Conservation (phyloP, 2,888 invertebrate species). For the Luperina nickerlii region DNA sequence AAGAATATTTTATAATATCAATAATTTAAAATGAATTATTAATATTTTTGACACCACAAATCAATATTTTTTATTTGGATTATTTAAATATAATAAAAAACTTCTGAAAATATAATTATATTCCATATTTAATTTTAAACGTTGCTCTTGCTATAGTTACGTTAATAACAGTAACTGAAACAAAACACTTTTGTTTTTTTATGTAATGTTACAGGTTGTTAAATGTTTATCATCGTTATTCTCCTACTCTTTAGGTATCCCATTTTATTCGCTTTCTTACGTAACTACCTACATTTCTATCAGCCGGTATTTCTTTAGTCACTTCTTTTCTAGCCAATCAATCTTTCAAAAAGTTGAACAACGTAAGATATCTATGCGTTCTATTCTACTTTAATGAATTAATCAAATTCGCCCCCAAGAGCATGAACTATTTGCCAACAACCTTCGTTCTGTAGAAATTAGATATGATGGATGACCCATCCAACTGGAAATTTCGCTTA, state of each 20-base stretch:
- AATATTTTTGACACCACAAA: too few relatives aligned
- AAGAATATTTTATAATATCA: too few relatives aligned
- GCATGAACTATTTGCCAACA: constrained; percentile 43
- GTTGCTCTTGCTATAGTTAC: neutral
- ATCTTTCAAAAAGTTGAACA: neutral
- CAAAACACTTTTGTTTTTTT: neutral
- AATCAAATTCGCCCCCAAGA: constrained; percentile 18
- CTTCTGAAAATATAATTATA: too few relatives aligned
- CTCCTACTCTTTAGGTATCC: neutral
- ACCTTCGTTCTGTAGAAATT: constrained; percentile 41
- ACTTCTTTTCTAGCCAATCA: neutral
- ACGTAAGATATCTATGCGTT: neutral
- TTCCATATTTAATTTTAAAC: neutral
- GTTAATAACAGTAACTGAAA: neutral
- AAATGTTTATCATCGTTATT: too few relatives aligned
- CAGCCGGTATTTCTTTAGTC: too few relatives aligned
- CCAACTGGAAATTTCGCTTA: constrained; percentile 42
- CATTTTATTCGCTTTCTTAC: neutral
- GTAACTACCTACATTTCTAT: neutral
- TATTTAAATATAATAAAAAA: too few relatives aligned
- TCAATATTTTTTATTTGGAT: too few relatives aligned
- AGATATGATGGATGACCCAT: constrained; percentile 44
- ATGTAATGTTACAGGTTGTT: neutral
- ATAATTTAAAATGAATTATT: too few relatives aligned
- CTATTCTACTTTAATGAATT: constrained; percentile 22